phyloP scores from a whole-genome alignment of 2,797 vertebrate species.

The Masticophis lateralis region DNA sequence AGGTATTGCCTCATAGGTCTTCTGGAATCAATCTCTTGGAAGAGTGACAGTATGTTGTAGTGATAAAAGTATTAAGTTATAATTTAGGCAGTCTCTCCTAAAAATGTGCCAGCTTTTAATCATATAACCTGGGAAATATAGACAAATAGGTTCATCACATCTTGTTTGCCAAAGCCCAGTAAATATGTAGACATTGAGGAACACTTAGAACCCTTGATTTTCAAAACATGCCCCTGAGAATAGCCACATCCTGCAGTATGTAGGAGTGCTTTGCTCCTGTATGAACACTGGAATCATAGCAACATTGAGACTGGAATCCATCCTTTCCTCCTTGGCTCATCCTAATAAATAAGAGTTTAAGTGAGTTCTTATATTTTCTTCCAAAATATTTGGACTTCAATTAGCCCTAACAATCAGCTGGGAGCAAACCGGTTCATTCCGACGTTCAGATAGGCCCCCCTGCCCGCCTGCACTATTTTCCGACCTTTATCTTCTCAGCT shows the following conservation, averaged over 20 bases:
- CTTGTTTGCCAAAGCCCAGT: constrained; percentile 47
- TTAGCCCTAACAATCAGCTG: background rate
- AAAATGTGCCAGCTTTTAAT: background rate
- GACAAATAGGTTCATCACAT: background rate
- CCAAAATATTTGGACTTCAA: background rate
- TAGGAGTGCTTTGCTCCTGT: constrained; percentile 21
- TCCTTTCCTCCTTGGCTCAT: constrained; percentile 17
- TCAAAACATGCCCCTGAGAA: constrained; percentile 30
- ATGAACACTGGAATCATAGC: constrained; percentile 26
- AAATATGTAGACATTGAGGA: constrained; percentile 20
- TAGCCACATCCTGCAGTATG: constrained; percentile 23
- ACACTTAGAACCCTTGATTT: constrained; percentile 18
- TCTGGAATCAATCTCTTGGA: background rate
- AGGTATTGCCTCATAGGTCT: background rate
- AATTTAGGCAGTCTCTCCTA: background rate
- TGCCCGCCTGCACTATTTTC: no score
- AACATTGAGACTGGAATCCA: constrained; percentile 1
- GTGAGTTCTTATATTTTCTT: background rate
- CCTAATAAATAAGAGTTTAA: background rate
- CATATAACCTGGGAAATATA: background rate
- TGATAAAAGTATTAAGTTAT: background rate
- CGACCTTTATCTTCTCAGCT: no score
- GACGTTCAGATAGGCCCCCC: no score
- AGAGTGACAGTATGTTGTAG: background rate
- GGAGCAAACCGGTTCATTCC: no score